These are phyloP conservation scores for Archocentrus centrarchus DNA, from an alignment of 2,113 vertebrate genomes.

Conservation along the genomic window DNA sequence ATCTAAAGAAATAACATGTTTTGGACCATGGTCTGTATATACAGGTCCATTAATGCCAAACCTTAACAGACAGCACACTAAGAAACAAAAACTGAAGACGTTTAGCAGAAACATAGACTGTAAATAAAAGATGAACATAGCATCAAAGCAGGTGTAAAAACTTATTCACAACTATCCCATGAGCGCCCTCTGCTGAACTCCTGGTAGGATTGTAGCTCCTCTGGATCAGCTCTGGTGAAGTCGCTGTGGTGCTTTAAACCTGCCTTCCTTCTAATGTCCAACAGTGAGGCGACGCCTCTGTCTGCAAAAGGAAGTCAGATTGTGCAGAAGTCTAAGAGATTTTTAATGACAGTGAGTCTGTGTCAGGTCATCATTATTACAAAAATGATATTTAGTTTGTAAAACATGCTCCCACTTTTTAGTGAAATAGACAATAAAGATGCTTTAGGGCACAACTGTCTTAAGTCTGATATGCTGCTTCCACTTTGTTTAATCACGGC, in stretches of 20 bases:
- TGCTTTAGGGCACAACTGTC: no score
- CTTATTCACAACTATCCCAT: no score
- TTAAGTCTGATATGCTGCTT: neutral
- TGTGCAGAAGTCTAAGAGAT: neutral
- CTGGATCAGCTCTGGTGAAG: neutral
- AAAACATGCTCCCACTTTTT: neutral
- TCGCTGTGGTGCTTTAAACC: neutral
- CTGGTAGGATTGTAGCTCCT: neutral
- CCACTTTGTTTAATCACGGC: neutral
- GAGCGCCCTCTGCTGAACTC: no score
- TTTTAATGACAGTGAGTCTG: neutral
- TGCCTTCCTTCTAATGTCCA: neutral
- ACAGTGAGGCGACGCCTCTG: no score
- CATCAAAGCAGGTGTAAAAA: no score
- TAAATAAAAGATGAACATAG: neutral
- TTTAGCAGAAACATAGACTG: neutral
- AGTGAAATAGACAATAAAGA: neutral
- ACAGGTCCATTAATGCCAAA: neutral
- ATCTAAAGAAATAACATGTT: neutral
- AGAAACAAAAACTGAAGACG: accelerated
- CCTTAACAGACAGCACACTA: neutral
- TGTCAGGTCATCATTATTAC: neutral
- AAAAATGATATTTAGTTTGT: neutral
- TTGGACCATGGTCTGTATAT: neutral
- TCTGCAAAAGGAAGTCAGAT: neutral